Base-by-base conservation (phyloP, 1,140 invertebrate genomes). In the Subanguina moxae region DNA sequence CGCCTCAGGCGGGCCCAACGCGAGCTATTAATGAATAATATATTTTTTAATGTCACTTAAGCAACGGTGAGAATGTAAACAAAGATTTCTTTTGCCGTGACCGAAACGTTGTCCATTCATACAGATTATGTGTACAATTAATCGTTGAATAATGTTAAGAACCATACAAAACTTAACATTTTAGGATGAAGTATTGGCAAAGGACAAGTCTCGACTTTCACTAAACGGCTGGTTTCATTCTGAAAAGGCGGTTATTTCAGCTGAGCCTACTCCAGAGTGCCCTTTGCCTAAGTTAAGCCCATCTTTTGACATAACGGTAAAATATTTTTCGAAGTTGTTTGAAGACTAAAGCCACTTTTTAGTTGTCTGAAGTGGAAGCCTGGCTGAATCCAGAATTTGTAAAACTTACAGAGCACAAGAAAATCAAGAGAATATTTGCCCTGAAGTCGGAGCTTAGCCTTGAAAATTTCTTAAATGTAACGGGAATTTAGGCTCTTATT, bases 201-300 rank as follows among this genome's bases (percentile, higher is more conserved):
- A 68, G 3, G 58, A 61, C 0, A 68, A 77, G 30, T 27, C 30
- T 15, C 74, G 76, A 21, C 43, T 80, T 17, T 77, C 78, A 21
- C 46, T 77, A n/a, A 77, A 77, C 58, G 76, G 76, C 38, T 77
- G 76, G 76, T 77, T 80, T 59, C 78, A 77, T 32, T 56, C 78
- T 19, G 75, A 68, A 9, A 30, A 68, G 3, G 52, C 57, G 25
- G 46, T 43, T 1, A 19, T 48, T 15, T 52, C 76, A n/a, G 57
- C 58, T 27, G 27, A 76, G 1, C 66, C 76, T 1, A 27, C 45
- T 0, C 62, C 57, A 38, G 76, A 76, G 25, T 59, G 64, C 17
- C 28, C 65, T 13, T 21, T 70, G 27, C 43, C 11, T 13, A 42
- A 57, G 27, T 52, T 48, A 17, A 62, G 63, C 19, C 67, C 72